phyloP scores from a whole-genome alignment of 2,113 vertebrate genomes.

The Pseudorasbora parva region DNA sequence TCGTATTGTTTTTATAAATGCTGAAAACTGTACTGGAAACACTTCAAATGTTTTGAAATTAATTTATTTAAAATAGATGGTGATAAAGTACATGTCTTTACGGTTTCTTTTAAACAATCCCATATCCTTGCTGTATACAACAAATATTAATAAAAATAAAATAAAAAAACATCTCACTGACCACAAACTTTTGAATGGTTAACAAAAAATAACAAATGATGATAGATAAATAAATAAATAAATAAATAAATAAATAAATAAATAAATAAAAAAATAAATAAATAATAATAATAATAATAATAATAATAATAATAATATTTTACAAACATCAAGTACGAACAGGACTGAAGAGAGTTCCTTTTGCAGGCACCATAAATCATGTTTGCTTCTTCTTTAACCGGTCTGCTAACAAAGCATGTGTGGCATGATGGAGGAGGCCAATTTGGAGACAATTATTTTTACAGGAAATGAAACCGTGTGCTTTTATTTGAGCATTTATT shows the following conservation, averaged over 20 bases:
- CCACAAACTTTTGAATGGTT: neutral
- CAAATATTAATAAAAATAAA: neutral
- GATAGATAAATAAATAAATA: neutral
- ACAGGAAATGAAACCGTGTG: neutral
- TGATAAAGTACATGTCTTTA: neutral
- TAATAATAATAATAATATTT: neutral
- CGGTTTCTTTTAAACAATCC: neutral
- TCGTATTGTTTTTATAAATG: neutral
- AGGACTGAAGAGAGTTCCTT: neutral
- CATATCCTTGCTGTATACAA: neutral
- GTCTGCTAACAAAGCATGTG: neutral
- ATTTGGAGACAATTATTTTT: neutral
- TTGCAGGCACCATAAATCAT: neutral
- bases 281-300: too few relatives aligned
- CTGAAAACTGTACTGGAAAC: neutral
- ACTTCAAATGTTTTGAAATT: too few relatives aligned
- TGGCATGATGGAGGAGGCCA: neutral
- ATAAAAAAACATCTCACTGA: neutral
- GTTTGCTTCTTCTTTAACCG: neutral
- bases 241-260: too few relatives aligned
- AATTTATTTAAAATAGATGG: too few relatives aligned
- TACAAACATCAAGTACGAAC: neutral
- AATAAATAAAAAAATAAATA: too few relatives aligned
- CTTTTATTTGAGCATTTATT: slow-evolving; percentile 15
- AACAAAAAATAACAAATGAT: neutral